Conservation (phyloP, 53 echinoderm and acorn worm genomes). For the Echinarachnius parma region DNA sequence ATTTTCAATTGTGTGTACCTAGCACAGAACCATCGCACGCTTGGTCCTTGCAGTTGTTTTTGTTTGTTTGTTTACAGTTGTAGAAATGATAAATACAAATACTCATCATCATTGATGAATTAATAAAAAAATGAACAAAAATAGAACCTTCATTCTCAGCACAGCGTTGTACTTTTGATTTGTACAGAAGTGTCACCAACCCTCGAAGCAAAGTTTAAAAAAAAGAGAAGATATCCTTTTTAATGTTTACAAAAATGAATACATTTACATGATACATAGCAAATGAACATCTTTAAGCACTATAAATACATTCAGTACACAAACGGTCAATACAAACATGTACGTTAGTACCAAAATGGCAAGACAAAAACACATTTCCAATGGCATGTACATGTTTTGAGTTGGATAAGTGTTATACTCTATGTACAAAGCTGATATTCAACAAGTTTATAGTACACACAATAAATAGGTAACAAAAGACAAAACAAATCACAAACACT, state of each 20-base stretch:
- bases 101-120: constrained; percentile 7
- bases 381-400: constrained; percentile 19
- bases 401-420: constrained; percentile 4
- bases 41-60: constrained; percentile 23
- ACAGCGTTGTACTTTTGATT: neutral
- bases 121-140: constrained; percentile 21
- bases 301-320: constrained; percentile 17
- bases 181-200: constrained; percentile 21
- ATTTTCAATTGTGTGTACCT: too few species aligned
- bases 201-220: too few species aligned
- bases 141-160: neutral
- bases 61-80: constrained; percentile 7
- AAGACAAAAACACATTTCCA: constrained; percentile 38
- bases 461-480: neutral
- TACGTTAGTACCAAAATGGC: constrained; percentile 44
- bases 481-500: neutral
- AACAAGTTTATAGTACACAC: too few species aligned
- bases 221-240: too few species aligned
- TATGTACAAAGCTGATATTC: constrained; percentile 38
- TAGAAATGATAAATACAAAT: constrained; percentile 51
- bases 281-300: constrained; percentile 34
- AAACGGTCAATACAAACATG: too few species aligned
- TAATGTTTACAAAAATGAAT: constrained; percentile 35
- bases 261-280: constrained; percentile 16
- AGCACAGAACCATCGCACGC: constrained; percentile 16